A percentile compares a stretch with the other conserved stretches of the same genome.
Conservation (phyloP, 1,140 invertebrate genomes). For the Lordiphosa collinella region DNA sequence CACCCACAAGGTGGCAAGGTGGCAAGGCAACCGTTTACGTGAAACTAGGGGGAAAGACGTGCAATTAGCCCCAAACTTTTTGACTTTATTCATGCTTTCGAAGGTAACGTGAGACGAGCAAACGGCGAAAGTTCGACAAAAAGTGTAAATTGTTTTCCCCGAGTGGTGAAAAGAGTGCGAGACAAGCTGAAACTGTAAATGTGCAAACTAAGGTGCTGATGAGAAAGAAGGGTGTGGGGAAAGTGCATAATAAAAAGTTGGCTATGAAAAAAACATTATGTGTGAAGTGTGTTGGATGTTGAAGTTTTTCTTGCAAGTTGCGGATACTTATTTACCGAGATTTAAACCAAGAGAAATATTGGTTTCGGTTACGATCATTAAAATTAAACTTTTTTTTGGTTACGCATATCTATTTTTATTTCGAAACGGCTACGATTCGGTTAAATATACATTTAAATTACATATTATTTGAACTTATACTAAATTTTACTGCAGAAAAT, state of each 20-base stretch:
- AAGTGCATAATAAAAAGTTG: constrained; percentile 8
- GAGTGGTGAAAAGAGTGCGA: constrained; percentile 18
- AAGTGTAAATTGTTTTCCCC: constrained; percentile 54
- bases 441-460: too few species aligned
- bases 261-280: too few species aligned
- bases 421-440: too few species aligned
- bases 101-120: background rate
- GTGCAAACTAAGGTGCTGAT: constrained; percentile 31
- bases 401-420: too few species aligned
- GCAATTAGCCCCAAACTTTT: constrained; percentile 41
- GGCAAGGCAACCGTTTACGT: constrained; percentile 15
- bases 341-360: too few species aligned
- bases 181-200: constrained; percentile 32
- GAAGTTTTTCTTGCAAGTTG: too few species aligned
- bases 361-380: too few species aligned
- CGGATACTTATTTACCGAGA: too few species aligned
- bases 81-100: constrained; percentile 7
- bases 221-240: constrained; percentile 18
- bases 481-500: too few species aligned
- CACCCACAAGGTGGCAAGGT: constrained; percentile 22
- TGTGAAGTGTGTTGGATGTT: too few species aligned
- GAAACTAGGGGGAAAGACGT: background rate
- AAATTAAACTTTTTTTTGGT: too few species aligned
- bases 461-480: too few species aligned
- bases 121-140: constrained; percentile 20